phyloP scores from a whole-genome alignment of 2,113 vertebrate species.

The Oxyura jamaicensis region DNA sequence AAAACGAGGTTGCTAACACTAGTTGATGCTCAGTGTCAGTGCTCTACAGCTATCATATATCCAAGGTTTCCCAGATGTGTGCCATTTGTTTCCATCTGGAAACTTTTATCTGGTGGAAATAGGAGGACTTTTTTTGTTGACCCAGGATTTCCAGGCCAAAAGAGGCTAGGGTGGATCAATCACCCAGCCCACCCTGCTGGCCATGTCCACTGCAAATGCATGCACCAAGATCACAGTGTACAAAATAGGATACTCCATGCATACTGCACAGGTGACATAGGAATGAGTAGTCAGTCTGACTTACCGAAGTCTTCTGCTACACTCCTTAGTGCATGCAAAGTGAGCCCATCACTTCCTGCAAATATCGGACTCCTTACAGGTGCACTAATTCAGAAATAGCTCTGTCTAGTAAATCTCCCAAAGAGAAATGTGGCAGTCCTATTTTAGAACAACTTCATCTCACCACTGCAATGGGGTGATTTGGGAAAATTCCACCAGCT shows the following conservation, averaged over 20 bases:
- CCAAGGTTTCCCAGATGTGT: not conserved
- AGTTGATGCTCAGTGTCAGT: not conserved
- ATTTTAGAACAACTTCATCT: not conserved
- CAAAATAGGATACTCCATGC: not conserved
- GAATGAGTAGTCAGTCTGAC: not conserved
- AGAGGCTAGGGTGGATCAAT: not conserved
- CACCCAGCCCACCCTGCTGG: not conserved
- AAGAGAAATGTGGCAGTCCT: not conserved
- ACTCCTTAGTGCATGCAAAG: not conserved
- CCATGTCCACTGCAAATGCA: not conserved
- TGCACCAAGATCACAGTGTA: not conserved
- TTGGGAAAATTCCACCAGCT: not conserved
- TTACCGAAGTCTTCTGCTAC: not conserved
- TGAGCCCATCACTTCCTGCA: not conserved
- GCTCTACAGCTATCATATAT: not conserved
- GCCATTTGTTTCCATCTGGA: not conserved
- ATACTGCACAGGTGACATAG: not conserved
- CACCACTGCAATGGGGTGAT: not conserved
- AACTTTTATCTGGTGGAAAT: not conserved
- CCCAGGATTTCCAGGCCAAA: constrained; percentile 22
- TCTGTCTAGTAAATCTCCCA: not conserved
- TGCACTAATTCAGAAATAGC: not conserved
- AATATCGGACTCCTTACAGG: not conserved
- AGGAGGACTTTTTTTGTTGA: not conserved
- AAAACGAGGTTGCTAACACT: not conserved